Base-by-base conservation (phyloP, 2,113 vertebrate species). In the Centrocercus urophasianus region DNA sequence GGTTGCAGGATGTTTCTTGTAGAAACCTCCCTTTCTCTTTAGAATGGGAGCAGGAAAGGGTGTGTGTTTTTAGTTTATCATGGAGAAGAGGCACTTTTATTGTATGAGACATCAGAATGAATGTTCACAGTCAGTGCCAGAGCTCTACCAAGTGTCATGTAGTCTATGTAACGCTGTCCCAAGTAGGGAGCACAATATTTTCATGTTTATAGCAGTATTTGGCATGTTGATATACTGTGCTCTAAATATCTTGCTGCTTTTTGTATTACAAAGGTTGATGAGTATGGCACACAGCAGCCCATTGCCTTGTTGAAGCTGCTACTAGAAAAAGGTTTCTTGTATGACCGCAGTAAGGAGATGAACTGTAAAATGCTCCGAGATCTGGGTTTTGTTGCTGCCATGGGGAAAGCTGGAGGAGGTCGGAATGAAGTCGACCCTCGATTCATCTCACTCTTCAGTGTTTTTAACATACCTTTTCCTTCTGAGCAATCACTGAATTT, bases 321-420 rank as follows among this genome's bases (percentile, higher is more conserved):
- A 20, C 82, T 99, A 60, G 99, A 99, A 59, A 98, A 98, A 72
- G 99, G 99, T 32, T 98, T 97, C 85, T 94, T 99, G 70, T 99
- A 99, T 0, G 98, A 99, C 93, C 97, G 99, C 9, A 98, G 98
- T 3, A 99, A 99, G 77, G 99, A 99, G 92, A 98, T 99, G 54
- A 99, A 98, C 97, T 98, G 98, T 87, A 99, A 99, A 90, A 95
- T 95, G 74, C 98, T 99, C 22, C 98, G 98, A 10, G 99, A 99
- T 97, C 97, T 99, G 10, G 98, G 98, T 69, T 99, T 99, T 70
- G 73, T 99, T 18, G 99, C 99, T 38, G 98, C 99, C 60, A 99
- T 99, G 99, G 99, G 99, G 13, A 99, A 99, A 76, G 98, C 99
- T 18, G 99, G 99, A 57, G 99, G 99, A 10, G 99, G 99, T 28